Evolutionary conservation across 1,140 invertebrate genomes (phyloP), one percentile per base, ranked within the genome.

Genomic region (Ectropis grisescens): DNA sequence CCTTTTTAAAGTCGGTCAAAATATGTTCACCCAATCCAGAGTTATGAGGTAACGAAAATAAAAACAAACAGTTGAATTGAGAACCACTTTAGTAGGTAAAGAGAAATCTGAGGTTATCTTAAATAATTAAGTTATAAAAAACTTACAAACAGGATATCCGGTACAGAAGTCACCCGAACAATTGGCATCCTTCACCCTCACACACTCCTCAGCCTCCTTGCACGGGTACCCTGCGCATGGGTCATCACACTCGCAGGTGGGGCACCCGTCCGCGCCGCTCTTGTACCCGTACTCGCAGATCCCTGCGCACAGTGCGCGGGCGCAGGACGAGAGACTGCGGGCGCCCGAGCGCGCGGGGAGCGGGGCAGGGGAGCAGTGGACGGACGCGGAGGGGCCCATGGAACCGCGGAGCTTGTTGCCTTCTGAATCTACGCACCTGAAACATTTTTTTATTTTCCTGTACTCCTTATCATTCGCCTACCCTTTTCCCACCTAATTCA

Each of bases 261-360:
- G 87, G 58, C 93, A 95, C 2, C 91, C 92, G 47, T 89, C 85
- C n/a, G 84, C 82, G 30, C 92, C 91, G 3, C 85, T 85, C 64
- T 90, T 90, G 58, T 92, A 94, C 1, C 93, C 93, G 58, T 93
- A 94, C 58, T 93, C 91, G 54, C 93, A 95, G 14, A 92, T 86
- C 6, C 91, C 89, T 0, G 91, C 89, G 53, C 92, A 94, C 12
- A 89, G 85, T 1, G 88, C 84, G 9, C 79, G 67, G 26, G 50
- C 62, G 40, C 61, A 89, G 57, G 47, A 79, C 50, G 28, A 72
- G 54, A 69, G 53, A 65, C 79, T 51, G 48, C 84, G 48, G 11
- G 54, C 83, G 22, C 79, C 78, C 6, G 58, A 60, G 45, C 71
- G 51, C 12, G 60, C 83, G 42, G 56, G 58, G 3, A 52, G 59